phyloP scores from a whole-genome alignment of 2,113 vertebrate species.

The Pterocles orientalis region DNA sequence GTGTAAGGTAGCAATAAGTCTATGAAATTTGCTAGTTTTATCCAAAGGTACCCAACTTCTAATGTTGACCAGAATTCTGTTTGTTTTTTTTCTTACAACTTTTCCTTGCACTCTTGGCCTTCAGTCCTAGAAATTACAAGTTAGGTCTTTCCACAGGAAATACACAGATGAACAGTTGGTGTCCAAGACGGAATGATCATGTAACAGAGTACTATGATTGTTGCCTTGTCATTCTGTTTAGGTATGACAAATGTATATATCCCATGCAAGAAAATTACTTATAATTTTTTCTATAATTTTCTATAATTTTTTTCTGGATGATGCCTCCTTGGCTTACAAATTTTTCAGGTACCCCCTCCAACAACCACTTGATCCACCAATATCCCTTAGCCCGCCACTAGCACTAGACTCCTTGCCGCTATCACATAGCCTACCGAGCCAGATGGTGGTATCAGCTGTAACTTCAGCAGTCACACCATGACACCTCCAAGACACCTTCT shows the following conservation, averaged over 20 bases:
- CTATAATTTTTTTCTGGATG: not conserved
- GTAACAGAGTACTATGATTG: not conserved
- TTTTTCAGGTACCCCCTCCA: not conserved
- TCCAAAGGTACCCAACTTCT: not conserved
- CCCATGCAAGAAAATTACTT: not conserved
- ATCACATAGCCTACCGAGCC: not conserved
- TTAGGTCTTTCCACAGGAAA: not conserved
- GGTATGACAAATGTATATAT: not conserved
- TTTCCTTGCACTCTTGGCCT: not conserved
- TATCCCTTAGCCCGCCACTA: not conserved
- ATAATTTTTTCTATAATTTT: no score
- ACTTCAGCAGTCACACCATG: not conserved
- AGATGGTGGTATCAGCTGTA: not conserved
- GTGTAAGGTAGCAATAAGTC: not conserved
- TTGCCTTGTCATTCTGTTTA: not conserved
- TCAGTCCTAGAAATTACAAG: not conserved
- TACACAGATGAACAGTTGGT: not conserved
- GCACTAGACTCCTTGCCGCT: not conserved
- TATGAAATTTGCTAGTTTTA: not conserved
- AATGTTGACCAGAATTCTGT: not conserved
- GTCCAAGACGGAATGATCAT: not conserved
- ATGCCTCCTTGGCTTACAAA: not conserved
- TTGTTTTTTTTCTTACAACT: not conserved
- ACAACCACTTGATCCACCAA: not conserved
- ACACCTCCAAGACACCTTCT: not conserved